Conservation (phyloP, 2,888 invertebrate species). For the Sarcophaga rosellei region DNA sequence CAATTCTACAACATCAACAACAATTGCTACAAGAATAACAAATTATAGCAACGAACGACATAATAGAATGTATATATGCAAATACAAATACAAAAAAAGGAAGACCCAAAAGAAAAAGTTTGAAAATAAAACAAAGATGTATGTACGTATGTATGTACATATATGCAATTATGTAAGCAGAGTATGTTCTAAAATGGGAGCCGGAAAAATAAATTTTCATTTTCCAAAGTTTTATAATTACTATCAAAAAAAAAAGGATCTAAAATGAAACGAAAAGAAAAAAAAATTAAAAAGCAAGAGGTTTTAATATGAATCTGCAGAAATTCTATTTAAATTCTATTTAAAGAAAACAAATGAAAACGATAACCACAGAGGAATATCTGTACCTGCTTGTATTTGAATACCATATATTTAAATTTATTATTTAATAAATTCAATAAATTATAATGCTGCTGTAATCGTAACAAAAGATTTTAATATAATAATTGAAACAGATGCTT, state of each 20-base stretch:
- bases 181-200: too few relatives aligned
- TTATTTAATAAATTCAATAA: too few relatives aligned
- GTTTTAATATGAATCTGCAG: too few relatives aligned
- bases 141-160: not conserved
- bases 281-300: too few relatives aligned
- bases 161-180: not conserved
- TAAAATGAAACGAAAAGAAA: slow-evolving; percentile 2
- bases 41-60: slow-evolving; percentile 20
- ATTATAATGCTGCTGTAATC: too few relatives aligned
- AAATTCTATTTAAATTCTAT: not conserved
- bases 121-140: slow-evolving; percentile 1
- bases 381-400: too few relatives aligned
- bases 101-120: slow-evolving; percentile 15
- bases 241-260: slow-evolving; percentile 14
- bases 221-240: slow-evolving; percentile 46
- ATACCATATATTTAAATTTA: too few relatives aligned
- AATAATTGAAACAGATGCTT: too few relatives aligned
- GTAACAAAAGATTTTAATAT: too few relatives aligned
- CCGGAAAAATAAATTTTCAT: not conserved
- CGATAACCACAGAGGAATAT: too few relatives aligned
- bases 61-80: not conserved
- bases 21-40: slow-evolving; percentile 20
- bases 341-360: not conserved
- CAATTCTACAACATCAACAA: slow-evolving; percentile 44
- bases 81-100: not conserved